phyloP scores from a whole-genome alignment of 1,140 invertebrate genomes.

The Coboldia fuscipes region DNA sequence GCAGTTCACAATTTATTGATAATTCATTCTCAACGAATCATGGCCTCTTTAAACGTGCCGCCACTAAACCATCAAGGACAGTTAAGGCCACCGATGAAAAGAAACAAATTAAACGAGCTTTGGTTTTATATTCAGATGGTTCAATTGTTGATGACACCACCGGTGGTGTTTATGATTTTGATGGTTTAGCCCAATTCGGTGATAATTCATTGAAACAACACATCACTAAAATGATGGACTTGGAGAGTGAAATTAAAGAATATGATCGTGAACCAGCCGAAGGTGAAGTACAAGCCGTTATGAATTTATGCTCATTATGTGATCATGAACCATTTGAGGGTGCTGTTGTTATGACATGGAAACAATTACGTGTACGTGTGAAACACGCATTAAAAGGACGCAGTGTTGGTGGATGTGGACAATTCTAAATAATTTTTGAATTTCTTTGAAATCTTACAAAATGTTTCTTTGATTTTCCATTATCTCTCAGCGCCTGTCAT shows the following conservation, averaged over 20 bases:
- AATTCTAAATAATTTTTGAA: too few species aligned
- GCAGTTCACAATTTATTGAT: conserved; percentile 34
- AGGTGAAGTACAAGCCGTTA: conserved; percentile 52
- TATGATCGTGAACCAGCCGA: conserved; percentile 62
- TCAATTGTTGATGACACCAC: conserved; percentile 35
- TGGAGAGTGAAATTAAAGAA: conserved; percentile 23
- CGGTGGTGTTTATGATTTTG: conserved; percentile 11
- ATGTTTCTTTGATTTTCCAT: too few species aligned
- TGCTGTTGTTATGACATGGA: conserved; percentile 51
- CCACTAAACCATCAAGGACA: conserved; percentile 19
- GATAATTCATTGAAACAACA: conserved; percentile 24
- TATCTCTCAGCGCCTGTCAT: too few species aligned
- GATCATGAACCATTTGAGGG: conserved; percentile 51
- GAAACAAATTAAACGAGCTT: conserved; percentile 35
- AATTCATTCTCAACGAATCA: conserved; percentile 22
- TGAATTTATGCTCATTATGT: conserved; percentile 53
- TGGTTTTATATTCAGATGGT: conserved; percentile 37
- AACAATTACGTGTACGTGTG: conserved; percentile 20
- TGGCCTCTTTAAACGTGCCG: conserved; percentile 26
- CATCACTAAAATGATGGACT: conserved; percentile 9
- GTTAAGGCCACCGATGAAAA: conserved; percentile 17
- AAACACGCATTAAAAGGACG: conserved; percentile 40
- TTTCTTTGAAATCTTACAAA: too few species aligned
- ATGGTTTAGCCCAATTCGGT: conserved; percentile 43
- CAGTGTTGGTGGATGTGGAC: conserved; percentile 29